Conservation (phyloP, 2,113 vertebrate genomes). For the Oryzias curvinotus region DNA sequence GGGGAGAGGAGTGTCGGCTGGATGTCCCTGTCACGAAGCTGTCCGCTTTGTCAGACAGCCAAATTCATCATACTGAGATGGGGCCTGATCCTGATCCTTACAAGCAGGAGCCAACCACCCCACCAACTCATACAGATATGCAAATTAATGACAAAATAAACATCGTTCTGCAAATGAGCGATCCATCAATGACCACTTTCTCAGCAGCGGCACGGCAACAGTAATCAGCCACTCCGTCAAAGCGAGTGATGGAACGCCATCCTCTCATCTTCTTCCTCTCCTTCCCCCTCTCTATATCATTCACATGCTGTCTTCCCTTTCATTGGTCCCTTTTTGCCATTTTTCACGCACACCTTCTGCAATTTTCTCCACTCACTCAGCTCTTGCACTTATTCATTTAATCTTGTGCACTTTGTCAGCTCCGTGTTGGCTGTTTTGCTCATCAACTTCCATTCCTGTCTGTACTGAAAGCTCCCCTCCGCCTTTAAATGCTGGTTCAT, state of each 20-base stretch:
- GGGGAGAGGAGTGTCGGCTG: slow-evolving; percentile 51
- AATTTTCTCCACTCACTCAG: slow-evolving; percentile 25
- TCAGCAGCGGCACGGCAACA: slow-evolving; percentile 57
- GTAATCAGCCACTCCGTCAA: slow-evolving; percentile 59
- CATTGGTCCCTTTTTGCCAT: slow-evolving; percentile 32
- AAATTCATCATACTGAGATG: slow-evolving; percentile 62
- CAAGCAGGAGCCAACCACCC: slow-evolving; percentile 41
- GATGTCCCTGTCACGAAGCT: slow-evolving; percentile 70
- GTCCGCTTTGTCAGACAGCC: slow-evolving; percentile 67
- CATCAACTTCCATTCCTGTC: slow-evolving; percentile 29
- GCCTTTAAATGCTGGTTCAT: slow-evolving; percentile 34
- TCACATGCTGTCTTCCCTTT: slow-evolving; percentile 34
- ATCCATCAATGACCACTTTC: slow-evolving; percentile 72
- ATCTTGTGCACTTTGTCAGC: slow-evolving; percentile 40
- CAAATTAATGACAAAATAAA: slow-evolving; percentile 73
- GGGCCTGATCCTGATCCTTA: slow-evolving; percentile 48
- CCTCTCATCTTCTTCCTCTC: slow-evolving; percentile 42
- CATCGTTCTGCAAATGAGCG: slow-evolving; percentile 60
- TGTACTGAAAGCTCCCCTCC: slow-evolving; percentile 22
- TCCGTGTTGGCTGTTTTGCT: slow-evolving; percentile 19
- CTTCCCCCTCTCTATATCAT: slow-evolving; percentile 38
- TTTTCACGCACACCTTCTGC: slow-evolving; percentile 47
- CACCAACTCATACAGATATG: slow-evolving; percentile 68
- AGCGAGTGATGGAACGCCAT: slow-evolving; percentile 55
- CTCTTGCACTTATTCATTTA: slow-evolving; percentile 30